Evolutionary conservation across 1,140 invertebrate genomes (phyloP).

Genomic region (Melipona quadrifasciata): DNA sequence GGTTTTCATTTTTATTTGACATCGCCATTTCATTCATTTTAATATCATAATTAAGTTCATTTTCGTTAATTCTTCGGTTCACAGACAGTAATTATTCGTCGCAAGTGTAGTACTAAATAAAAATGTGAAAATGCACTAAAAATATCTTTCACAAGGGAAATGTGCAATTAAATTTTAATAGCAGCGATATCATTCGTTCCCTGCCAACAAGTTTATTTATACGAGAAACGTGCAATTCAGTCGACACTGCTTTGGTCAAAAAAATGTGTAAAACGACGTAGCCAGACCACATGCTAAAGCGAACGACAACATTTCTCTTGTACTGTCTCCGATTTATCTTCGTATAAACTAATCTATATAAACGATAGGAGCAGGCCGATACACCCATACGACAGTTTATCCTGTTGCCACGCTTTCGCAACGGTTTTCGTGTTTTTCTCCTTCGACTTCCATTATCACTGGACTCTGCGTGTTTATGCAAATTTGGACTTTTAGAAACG

Average conservation of each 20-base stretch:
- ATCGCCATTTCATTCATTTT: neutral
- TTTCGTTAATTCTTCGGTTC: too few species aligned
- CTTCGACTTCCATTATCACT: neutral
- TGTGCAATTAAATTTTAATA: too few species aligned
- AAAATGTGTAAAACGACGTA: neutral
- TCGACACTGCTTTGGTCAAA: neutral
- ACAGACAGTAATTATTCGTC: too few species aligned
- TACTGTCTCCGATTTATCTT: conserved; percentile 12
- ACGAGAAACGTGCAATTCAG: neutral
- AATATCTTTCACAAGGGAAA: too few species aligned
- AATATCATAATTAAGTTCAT: neutral
- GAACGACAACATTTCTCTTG: conserved; percentile 9
- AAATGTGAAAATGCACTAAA: too few species aligned
- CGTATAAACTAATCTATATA: conserved; percentile 21
- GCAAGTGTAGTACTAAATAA: too few species aligned
- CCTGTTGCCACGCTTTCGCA: neutral
- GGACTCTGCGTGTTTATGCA: neutral
- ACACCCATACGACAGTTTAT: neutral
- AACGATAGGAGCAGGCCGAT: neutral
- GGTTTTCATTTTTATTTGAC: neutral
- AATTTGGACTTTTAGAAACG: neutral
- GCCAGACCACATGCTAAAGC: neutral
- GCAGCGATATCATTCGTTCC: too few species aligned
- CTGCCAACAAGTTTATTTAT: neutral
- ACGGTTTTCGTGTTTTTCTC: neutral